Percentiles rank a stretch among this genome's conserved stretches.
These are phyloP conservation scores for Trachemys scripta DNA, from an alignment of 2,113 vertebrate genomes.

Conservation along the genomic window DNA sequence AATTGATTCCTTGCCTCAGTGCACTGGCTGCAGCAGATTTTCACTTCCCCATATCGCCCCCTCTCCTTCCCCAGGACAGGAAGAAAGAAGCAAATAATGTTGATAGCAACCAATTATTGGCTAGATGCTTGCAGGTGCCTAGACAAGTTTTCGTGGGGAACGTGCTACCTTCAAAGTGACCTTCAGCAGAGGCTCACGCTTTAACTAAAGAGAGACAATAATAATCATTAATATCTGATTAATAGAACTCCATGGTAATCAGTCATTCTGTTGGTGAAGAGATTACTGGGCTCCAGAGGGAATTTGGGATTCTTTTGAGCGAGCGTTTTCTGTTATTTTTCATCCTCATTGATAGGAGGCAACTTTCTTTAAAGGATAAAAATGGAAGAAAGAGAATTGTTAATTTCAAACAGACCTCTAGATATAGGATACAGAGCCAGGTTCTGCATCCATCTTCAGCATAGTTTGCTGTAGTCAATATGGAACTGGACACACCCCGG, in stretches of 20 bases:
- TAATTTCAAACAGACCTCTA: background rate
- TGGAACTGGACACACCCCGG: background rate
- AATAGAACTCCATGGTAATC: constrained; percentile 55
- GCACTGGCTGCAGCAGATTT: background rate
- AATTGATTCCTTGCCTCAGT: fast-evolving
- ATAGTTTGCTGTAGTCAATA: background rate
- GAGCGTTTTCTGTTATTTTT: constrained; percentile 33
- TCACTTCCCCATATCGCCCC: background rate
- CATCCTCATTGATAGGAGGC: background rate
- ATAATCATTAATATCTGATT: constrained; percentile 67
- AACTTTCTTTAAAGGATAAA: background rate
- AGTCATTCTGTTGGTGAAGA: constrained; percentile 55
- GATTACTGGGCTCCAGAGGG: constrained; percentile 39
- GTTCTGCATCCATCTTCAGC: background rate
- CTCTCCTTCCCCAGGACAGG: background rate
- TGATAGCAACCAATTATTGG: background rate
- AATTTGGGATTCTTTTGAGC: background rate
- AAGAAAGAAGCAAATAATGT: background rate
- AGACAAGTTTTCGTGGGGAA: constrained; percentile 28
- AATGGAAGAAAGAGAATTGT: background rate
- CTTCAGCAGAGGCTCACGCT: background rate
- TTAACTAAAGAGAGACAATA: constrained; percentile 65
- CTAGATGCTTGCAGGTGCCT: background rate
- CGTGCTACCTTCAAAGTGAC: constrained; percentile 24
- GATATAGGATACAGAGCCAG: background rate